A percentile compares a stretch with the other conserved stretches of the same genome.
These are phyloP conservation scores for Gambusia affinis DNA, from an alignment of 2,113 vertebrate genomes.

Conservation along the genomic window DNA sequence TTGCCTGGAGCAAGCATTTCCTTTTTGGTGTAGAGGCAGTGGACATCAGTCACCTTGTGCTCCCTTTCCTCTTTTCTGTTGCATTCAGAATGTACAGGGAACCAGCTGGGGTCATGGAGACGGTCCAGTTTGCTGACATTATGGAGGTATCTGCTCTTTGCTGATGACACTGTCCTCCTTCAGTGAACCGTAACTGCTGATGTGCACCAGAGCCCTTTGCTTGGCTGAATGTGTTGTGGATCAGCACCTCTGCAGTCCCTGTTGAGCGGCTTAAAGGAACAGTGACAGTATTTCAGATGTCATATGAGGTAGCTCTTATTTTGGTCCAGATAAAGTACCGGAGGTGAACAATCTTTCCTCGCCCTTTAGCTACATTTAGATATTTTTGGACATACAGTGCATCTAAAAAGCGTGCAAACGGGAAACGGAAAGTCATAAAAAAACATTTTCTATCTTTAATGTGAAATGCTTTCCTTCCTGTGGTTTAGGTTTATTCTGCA, in stretches of 20 bases:
- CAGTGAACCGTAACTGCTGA: slow-evolving; percentile 3
- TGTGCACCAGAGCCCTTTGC: slow-evolving; percentile 28
- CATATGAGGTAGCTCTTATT: not conserved
- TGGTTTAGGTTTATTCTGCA: too few relatives aligned
- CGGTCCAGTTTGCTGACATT: slow-evolving; percentile 28
- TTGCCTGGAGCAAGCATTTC: not conserved
- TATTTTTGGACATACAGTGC: not conserved
- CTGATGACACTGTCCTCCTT: slow-evolving; percentile 27
- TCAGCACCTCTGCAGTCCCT: slow-evolving; percentile 24
- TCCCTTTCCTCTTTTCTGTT: not conserved
- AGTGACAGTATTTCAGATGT: not conserved
- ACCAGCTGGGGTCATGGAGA: slow-evolving; percentile 15
- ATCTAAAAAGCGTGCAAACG: not conserved
- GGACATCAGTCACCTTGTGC: not conserved
- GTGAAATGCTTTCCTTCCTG: too few relatives aligned
- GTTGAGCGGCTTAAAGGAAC: not conserved
- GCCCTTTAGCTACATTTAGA: not conserved
- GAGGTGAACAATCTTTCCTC: too few relatives aligned
- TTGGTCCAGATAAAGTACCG: slow-evolving; percentile 1
- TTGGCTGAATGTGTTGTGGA: slow-evolving; percentile 15
- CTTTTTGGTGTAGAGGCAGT: not conserved
- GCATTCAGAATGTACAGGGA: not conserved
- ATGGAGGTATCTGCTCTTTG: slow-evolving; percentile 27
- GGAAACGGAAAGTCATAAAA: too few relatives aligned
- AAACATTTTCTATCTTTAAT: too few relatives aligned